Base-by-base conservation (phyloP, 2,113 vertebrate genomes). In the Zapornia atra region DNA sequence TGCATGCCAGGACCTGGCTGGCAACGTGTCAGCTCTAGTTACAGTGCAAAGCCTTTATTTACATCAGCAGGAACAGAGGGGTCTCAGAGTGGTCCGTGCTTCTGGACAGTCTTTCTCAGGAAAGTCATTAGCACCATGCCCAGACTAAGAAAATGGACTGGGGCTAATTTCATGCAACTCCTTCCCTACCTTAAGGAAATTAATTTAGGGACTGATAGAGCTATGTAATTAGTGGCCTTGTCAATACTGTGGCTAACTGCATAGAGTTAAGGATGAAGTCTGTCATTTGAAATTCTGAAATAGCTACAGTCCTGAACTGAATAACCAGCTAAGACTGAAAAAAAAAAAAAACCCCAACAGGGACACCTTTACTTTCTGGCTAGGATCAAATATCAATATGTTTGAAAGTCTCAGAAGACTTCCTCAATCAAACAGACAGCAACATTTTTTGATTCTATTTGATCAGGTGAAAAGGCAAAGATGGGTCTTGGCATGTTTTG, bases 101-200 rank as follows among this genome's bases (percentile, higher is more conserved):
- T 56, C n/a, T 50, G 33, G 56, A 44, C 36, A 46, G 7, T 56
- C 28, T 50, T 53, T 66, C 40, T 51, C 31, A 18, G 54, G 36
- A 19, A 18, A 82, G 42, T 12, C 22, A 28, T 40, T 65, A 71
- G 8, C 10, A 64, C 29, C 24, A 18, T 1, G 1, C 21, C 33
- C 36, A 42, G 11, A 33, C 16, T 57, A 56, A 71, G 22, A 59
- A 60, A 83, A 86, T 78, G 36, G 69, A 42, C 19, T 50, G 21
- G 0, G 1, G 11, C 18, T 46, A 26, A 61, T 66, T 65, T 91
- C 25, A 56, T 0, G 1, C 25, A 76, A 10, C 11, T 48, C 33
- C 14, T 50, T 85, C 26, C 15, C 33, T 75, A 22, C 28, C 19
- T 69, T 20, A 77, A 77, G 51, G 46, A 31, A 59, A 75, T 34